Percentiles rank a stretch among this genome's conserved stretches.
These are phyloP conservation scores for Tridacna crocea DNA, from an alignment of 2,888 invertebrate genomes.

Conservation along the genomic window DNA sequence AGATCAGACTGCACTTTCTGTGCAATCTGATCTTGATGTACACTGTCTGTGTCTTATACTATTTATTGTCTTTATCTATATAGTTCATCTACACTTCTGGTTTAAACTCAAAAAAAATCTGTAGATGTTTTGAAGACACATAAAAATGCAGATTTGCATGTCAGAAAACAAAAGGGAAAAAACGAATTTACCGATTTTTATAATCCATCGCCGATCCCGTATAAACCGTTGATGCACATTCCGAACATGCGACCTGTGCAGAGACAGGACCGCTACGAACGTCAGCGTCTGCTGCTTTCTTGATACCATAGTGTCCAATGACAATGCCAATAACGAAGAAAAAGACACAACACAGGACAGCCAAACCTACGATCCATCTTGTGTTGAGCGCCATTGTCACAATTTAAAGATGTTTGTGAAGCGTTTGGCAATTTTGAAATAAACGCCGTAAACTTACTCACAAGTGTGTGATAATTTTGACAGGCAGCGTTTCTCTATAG, in stretches of 20 bases:
- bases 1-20: too few relatives aligned
- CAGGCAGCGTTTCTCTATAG: too few relatives aligned
- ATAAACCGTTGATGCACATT: constrained; percentile 12
- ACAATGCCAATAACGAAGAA: constrained; percentile 37
- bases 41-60: too few relatives aligned
- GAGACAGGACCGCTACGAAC: neutral
- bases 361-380: constrained; percentile 19
- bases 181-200: constrained; percentile 36
- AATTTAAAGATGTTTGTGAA: neutral
- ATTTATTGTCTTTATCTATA: too few relatives aligned
- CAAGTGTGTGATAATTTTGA: too few relatives aligned
- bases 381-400: constrained; percentile 13
- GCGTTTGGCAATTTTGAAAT: neutral
- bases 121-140: too few relatives aligned
- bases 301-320: constrained; percentile 46
- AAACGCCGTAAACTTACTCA: neutral
- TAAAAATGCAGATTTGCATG: too few relatives aligned
- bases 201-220: constrained; percentile 9
- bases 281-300: constrained; percentile 6
- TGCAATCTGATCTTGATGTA: too few relatives aligned
- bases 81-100: too few relatives aligned
- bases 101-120: too few relatives aligned
- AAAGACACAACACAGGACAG: constrained; percentile 23
- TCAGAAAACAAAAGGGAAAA: too few relatives aligned
- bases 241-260: neutral